These are phyloP conservation scores for Neoitamus cyanurus DNA, from an alignment of 2,888 invertebrate species.

Conservation along the genomic window DNA sequence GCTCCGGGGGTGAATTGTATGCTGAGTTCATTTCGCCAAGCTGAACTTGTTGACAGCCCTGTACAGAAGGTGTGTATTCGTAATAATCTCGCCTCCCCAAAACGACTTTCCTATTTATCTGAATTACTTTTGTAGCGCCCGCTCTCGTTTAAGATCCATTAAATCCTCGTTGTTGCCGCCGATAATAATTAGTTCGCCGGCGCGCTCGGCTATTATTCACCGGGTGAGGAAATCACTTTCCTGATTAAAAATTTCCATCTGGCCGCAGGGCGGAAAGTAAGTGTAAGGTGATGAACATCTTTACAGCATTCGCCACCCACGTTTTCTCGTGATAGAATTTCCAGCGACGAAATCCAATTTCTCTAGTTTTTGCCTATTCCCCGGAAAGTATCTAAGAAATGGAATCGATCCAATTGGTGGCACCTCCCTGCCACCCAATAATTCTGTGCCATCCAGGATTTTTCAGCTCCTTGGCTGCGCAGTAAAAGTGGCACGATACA, in stretches of 20 bases:
- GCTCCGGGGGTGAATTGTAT: background rate
- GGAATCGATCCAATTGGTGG: background rate
- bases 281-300: background rate
- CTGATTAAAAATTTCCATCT: conserved; percentile 16
- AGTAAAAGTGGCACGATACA: background rate
- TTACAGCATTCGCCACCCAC: background rate
- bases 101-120: background rate
- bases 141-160: background rate
- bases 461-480: background rate
- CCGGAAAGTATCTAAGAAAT: background rate
- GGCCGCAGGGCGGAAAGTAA: background rate
- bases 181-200: background rate
- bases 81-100: background rate
- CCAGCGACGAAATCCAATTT: background rate
- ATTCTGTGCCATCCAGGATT: background rate
- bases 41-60: background rate
- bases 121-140: background rate
- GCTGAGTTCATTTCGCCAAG: background rate
- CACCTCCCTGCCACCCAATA: background rate
- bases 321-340: conserved; percentile 10
- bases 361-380: conserved; percentile 5
- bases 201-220: background rate
- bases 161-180: background rate
- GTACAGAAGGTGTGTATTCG: background rate
- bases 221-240: background rate